Percentiles rank a stretch among this genome's conserved stretches.
phyloP scores from a whole-genome alignment of 1,140 invertebrate species.

The Aethina tumida region DNA sequence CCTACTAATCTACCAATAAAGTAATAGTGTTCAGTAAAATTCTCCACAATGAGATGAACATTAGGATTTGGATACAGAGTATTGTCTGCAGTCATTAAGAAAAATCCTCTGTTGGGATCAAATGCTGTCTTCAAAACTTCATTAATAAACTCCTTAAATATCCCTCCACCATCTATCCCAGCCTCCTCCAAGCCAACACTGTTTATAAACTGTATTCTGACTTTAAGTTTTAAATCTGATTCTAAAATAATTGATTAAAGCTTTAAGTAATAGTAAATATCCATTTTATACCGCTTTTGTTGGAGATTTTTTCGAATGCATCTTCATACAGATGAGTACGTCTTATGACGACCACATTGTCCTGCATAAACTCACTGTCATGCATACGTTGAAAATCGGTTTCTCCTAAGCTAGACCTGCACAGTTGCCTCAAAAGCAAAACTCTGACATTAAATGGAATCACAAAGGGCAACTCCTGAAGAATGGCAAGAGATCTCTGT shows the following conservation, averaged over 20 bases:
- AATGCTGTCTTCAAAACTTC: constrained; percentile 91
- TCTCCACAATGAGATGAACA: constrained; percentile 69
- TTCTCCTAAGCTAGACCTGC: constrained; percentile 28
- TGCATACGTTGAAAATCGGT: constrained; percentile 25
- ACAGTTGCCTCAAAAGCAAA: constrained; percentile 69
- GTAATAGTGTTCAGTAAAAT: constrained; percentile 86
- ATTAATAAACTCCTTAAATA: constrained; percentile 85
- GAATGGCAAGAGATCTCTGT: constrained; percentile 73
- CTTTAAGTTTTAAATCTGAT: constrained; percentile 72
- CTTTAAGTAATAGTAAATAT: constrained; percentile 10
- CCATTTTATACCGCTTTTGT: constrained; percentile 84
- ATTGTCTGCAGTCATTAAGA: constrained; percentile 83
- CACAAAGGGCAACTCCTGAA: constrained; percentile 89
- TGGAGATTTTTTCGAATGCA: constrained; percentile 87
- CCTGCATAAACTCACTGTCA: constrained; percentile 25
- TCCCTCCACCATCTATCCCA: constrained; percentile 92
- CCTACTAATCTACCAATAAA: constrained; percentile 93
- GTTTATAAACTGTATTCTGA: constrained; percentile 85
- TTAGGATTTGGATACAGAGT: constrained; percentile 93
- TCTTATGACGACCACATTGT: constrained; percentile 56
- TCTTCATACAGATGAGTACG: constrained; percentile 94
- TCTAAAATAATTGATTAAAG: constrained; percentile 44
- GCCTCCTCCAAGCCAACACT: constrained; percentile 84
- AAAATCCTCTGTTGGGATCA: constrained; percentile 94
- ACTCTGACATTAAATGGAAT: constrained; percentile 85